Evolutionary conservation across 2,888 invertebrate genomes (phyloP), one percentile per base, ranked within the genome.

Genomic region (Apodemia mormo): DNA sequence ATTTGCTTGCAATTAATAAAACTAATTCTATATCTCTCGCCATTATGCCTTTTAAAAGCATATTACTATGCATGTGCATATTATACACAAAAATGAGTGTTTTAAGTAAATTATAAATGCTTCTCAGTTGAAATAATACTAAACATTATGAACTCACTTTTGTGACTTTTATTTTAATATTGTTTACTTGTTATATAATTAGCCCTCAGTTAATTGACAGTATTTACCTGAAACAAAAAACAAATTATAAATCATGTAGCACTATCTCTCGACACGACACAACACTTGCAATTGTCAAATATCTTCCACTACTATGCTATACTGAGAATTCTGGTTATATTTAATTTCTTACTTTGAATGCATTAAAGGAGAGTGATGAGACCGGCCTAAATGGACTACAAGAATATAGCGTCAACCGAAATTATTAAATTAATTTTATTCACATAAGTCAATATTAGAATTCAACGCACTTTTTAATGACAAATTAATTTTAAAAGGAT

Each of bases 191-290:
- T 40, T 40, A 1, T 9, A 2, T 2, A 40, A 9, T 40, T 9
- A 45, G n/a, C 40, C 43, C 66, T 61, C 69, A 67, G 77, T 84
- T 85, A 94, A 76, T 92, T 94, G 70, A 93, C 72, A 43, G 94
- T 94, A 81, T 94, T 94, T 72, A 94, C 85, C 94, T 94, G 90
- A 54, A 94, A 94, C 82, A 87, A 82, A 78, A 78, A 75, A 61
- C 33, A 67, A 65, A 56, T 29, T 5, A 14, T 40, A 8, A 40
- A 40, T 40, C 8, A 40, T 7, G 0, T 40, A 40, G 8, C 7
- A 33, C 33, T 40, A 5, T 22, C 22, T 22, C 22, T 22, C 22
- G 22, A 22, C 22, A 22, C 22, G 22, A 22, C 22, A 45, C 3
- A 2, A 45, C 10, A 43, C 12, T 10, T 45, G 9, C 9, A 10